Evolutionary conservation across 2,797 vertebrate genomes (phyloP).

Genomic region (Lepus townsendii): DNA sequence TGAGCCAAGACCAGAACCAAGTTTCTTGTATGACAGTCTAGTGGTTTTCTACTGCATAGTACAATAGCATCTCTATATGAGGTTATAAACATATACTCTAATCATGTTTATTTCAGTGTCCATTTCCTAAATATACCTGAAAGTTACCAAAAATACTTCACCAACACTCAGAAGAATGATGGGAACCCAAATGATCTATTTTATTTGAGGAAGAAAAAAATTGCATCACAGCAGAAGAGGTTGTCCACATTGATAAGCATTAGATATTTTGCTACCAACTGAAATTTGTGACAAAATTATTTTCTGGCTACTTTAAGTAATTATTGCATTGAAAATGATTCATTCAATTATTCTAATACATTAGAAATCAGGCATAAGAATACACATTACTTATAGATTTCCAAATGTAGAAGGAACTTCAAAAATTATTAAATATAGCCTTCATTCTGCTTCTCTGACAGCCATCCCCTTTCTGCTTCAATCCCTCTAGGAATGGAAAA

Average conservation of each 20-base stretch:
- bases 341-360: background rate
- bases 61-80: background rate
- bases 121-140: background rate
- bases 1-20: background rate
- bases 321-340: background rate
- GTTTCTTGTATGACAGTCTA: background rate
- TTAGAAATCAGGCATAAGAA: background rate
- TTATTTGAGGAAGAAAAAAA: background rate
- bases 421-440: background rate
- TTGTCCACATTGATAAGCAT: background rate
- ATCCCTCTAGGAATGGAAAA: background rate
- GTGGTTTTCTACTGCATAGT: background rate
- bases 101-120: background rate
- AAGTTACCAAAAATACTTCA: background rate
- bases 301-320: background rate
- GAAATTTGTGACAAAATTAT: conserved; percentile 9
- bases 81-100: background rate
- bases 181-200: background rate
- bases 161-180: background rate
- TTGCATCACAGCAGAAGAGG: background rate
- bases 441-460: background rate
- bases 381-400: background rate
- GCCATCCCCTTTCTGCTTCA: background rate
- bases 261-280: background rate
- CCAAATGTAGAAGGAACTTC: no score